Evolutionary conservation across 2,113 vertebrate genomes (phyloP).

Genomic region (Myxocyprinus asiaticus): DNA sequence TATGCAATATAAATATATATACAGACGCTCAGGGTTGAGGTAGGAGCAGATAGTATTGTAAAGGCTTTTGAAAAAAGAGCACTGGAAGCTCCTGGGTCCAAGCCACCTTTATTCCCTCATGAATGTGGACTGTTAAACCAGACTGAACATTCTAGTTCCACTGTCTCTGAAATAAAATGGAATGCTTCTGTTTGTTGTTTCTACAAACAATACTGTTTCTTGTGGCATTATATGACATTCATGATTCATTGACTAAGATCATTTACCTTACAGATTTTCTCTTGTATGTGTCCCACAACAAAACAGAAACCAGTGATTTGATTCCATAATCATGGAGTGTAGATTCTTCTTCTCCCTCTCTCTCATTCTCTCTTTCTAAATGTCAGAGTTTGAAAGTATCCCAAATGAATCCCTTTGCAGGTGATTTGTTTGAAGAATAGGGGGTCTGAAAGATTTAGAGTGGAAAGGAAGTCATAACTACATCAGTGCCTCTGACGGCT

Average conservation of each 20-base stretch:
- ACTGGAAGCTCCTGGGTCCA: slow-evolving; percentile 2
- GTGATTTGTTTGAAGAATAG: slow-evolving; percentile 52
- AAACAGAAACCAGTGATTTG: no score
- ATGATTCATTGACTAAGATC: not conserved
- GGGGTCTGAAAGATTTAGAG: slow-evolving; percentile 54
- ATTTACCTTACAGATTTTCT: no score
- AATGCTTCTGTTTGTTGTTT: not conserved
- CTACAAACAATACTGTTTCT: not conserved
- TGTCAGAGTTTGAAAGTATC: slow-evolving; percentile 45
- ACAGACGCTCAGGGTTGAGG: slow-evolving; percentile 1
- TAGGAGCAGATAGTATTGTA: slow-evolving; percentile 3
- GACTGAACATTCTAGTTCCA: not conserved
- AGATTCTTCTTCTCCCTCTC: slow-evolving; percentile 7
- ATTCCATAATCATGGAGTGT: no score
- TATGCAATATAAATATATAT: no score
- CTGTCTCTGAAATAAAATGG: not conserved
- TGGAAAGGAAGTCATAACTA: slow-evolving; percentile 54
- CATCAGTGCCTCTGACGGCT: slow-evolving; percentile 40
- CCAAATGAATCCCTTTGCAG: slow-evolving; percentile 32
- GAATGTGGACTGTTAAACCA: slow-evolving; percentile 6
- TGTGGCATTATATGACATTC: not conserved
- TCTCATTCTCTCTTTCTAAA: slow-evolving; percentile 38
- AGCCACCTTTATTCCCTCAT: not conserved
- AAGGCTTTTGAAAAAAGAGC: slow-evolving; percentile 28
- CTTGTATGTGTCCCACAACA: no score